These are phyloP conservation scores for Trematomus bernacchii DNA, from an alignment of 2,797 vertebrate genomes.

Conservation along the genomic window DNA sequence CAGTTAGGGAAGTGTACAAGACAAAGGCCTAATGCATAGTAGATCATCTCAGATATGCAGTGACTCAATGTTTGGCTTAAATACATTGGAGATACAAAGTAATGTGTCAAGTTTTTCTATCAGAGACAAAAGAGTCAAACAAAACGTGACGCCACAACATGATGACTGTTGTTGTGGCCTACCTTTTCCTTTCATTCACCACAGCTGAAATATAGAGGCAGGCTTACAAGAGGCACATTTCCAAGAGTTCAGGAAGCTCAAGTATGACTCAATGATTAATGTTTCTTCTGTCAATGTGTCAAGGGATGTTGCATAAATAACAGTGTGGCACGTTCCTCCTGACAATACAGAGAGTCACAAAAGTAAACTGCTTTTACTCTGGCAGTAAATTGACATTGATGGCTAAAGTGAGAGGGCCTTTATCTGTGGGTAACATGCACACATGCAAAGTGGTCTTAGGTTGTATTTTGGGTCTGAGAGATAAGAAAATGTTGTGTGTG, in stretches of 20 bases:
- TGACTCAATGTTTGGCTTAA: conserved; percentile 22
- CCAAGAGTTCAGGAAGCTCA: conserved; percentile 60
- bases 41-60: conserved; percentile 36
- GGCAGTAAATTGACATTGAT: conserved; percentile 18
- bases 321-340: conserved; percentile 47
- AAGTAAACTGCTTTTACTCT: conserved; percentile 32
- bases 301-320: conserved; percentile 56
- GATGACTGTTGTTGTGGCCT: conserved; percentile 32
- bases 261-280: conserved; percentile 60
- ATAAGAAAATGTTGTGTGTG: conserved; percentile 61
- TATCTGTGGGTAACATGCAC: conserved; percentile 68
- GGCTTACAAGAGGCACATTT: conserved; percentile 35
- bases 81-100: conserved; percentile 33
- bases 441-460: conserved; percentile 55
- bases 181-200: conserved; percentile 25
- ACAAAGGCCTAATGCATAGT: conserved; percentile 32
- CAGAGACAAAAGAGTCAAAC: conserved; percentile 19
- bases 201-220: conserved; percentile 36
- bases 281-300: conserved; percentile 57
- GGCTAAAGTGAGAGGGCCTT: conserved; percentile 54
- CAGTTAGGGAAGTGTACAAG: conserved; percentile 13
- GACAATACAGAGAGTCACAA: conserved; percentile 40
- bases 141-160: conserved; percentile 34
- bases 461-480: conserved; percentile 52
- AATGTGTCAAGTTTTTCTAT: conserved; percentile 19